Base-by-base conservation (phyloP, 2,113 vertebrate species). In the Pionites leucogaster region DNA sequence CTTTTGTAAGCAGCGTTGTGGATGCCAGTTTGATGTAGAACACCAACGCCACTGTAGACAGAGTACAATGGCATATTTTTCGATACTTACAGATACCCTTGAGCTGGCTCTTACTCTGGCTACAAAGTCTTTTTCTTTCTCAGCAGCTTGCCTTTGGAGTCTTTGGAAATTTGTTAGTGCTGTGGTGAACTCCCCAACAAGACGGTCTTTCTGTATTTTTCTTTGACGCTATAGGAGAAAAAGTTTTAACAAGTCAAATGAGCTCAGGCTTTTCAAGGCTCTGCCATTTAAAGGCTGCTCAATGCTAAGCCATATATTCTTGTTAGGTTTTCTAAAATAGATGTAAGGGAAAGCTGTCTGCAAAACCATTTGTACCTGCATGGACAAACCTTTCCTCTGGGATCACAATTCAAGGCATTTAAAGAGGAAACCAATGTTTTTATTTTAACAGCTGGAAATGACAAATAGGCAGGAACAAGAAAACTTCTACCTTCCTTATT, bases 71-170 rank as follows among this genome's bases (percentile, higher is more conserved):
- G 37, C 25, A 57, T 5, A 17, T 49, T 67, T 90, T 60, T 17
- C 3, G 33, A 91, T 95, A 98, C 99, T 98, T 97, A 99, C 99
- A 60, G 99, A 99, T 67, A 99, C 96, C 86, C 99, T 98, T 74
- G 99, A 99, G 94, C 98, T 98, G 88, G 99, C 99, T 97, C 99
- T 98, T 69, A 99, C 99, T 98, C 99, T 98, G 74, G 99, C 99
- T 88, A 99, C 99, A 97, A 99, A 99, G 81, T 99, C 99, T 77
- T 98, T 99, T 95, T 99, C 99, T 92, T 98, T 99, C 93, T 99
- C 98, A 17, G 99, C 99, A 41, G 99, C 99, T 64, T 99, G 98
- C 71, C 99, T 98, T 97, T 99, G 99, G 42, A 98, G 98, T 89
- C 97, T 99, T 62, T 99, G 99, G 95, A 99, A 99, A 90, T 98